phyloP scores from a whole-genome alignment of 2,888 invertebrate species.

The Papilio demoleus region DNA sequence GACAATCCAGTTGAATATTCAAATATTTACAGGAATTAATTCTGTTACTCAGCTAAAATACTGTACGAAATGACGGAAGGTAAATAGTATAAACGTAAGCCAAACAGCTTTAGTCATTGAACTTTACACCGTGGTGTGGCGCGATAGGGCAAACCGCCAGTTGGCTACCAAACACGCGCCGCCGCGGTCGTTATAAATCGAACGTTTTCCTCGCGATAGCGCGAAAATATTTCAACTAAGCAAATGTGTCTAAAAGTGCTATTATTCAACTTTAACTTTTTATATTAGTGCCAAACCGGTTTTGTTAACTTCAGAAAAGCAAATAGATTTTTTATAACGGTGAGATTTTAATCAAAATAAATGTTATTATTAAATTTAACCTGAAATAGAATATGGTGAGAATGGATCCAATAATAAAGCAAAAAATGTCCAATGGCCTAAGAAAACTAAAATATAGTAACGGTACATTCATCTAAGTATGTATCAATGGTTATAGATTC shows the following conservation, averaged over 20 bases:
- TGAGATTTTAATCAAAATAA: slow-evolving; percentile 8
- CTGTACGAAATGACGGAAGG: slow-evolving; percentile 21
- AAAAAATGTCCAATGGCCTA: not conserved
- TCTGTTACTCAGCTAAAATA: slow-evolving; percentile 24
- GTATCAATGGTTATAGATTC: not conserved
- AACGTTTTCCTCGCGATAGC: slow-evolving; percentile 42
- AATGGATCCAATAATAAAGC: not conserved
- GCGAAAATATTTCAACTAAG: slow-evolving; percentile 26
- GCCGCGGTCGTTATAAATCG: slow-evolving; percentile 49
- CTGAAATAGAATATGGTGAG: not conserved
- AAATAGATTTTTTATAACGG: slow-evolving; percentile 13
- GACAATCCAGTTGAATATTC: slow-evolving; percentile 39
- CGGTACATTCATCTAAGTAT: not conserved
- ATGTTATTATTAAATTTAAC: not conserved
- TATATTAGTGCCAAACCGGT: slow-evolving; percentile 8
- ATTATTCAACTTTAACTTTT: not conserved
- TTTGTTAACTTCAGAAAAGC: slow-evolving; percentile 6
- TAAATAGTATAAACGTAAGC: slow-evolving; percentile 33
- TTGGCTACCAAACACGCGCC: slow-evolving; percentile 71
- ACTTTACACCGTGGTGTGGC: slow-evolving; percentile 74
- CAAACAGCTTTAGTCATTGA: slow-evolving; percentile 54
- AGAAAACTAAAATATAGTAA: not conserved
- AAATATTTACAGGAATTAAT: not conserved
- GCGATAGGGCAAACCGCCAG: slow-evolving; percentile 78
- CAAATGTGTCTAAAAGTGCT: not conserved